Conservation (phyloP, 2,888 invertebrate genomes). For the Phyllotreta cruciferae region DNA sequence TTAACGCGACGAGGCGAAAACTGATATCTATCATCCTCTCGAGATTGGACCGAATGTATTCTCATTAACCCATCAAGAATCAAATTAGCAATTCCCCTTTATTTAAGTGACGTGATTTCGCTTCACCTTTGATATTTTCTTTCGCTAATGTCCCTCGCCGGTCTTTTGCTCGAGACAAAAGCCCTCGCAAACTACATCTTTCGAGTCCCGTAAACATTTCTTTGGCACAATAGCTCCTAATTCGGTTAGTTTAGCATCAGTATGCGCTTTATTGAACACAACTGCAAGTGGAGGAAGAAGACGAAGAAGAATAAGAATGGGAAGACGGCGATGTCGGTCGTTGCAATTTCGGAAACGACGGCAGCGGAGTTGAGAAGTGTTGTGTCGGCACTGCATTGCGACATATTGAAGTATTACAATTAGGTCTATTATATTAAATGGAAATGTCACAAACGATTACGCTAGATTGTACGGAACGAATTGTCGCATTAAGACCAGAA, state of each 20-base stretch:
- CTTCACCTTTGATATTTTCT: slow-evolving; percentile 4
- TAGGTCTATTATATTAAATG: slow-evolving; percentile 14
- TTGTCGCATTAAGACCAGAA: slow-evolving; percentile 3
- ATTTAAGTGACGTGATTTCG: too few species aligned
- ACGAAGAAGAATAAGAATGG: slow-evolving; percentile 3
- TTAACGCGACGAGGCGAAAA: too few species aligned
- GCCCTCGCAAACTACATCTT: slow-evolving; percentile 19
- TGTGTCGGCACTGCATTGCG: slow-evolving; percentile 55
- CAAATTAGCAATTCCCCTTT: too few species aligned
- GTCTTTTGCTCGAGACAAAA: slow-evolving; percentile 9
- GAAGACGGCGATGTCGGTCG: slow-evolving; percentile 17
- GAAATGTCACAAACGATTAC: slow-evolving; percentile 15
- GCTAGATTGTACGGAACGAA: not conserved
- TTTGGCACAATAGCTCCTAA: slow-evolving; percentile 31
- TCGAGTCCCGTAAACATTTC: slow-evolving; percentile 25
- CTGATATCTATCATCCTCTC: too few species aligned
- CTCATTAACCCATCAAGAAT: too few species aligned
- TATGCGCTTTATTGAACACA: slow-evolving; percentile 30
- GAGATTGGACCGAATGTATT: too few species aligned
- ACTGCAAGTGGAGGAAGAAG: slow-evolving; percentile 23
- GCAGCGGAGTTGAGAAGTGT: slow-evolving; percentile 41
- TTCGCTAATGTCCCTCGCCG: slow-evolving; percentile 1
- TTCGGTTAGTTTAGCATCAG: slow-evolving; percentile 30
- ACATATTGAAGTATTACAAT: slow-evolving; percentile 44
- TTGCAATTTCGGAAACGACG: slow-evolving; percentile 37